phyloP scores from a whole-genome alignment of 2,113 vertebrate species.

The Hyaena hyaena region DNA sequence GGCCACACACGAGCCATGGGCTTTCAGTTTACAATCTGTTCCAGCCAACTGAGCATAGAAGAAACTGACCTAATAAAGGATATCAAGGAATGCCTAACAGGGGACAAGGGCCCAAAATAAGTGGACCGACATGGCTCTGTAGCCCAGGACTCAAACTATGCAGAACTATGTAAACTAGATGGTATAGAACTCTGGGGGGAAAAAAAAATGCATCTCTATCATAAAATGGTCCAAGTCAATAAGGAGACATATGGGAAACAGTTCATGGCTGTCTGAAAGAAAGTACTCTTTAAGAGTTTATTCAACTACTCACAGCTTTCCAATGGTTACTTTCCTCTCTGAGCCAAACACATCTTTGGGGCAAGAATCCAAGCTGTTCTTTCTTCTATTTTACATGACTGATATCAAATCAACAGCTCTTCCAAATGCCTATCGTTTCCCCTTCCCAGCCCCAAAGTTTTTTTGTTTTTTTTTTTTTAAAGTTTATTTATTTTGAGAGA shows the following conservation, averaged over 20 bases:
- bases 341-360: conserved; percentile 6
- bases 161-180: not conserved
- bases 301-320: not conserved
- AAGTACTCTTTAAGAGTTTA: conserved; percentile 25
- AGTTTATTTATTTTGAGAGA: no score
- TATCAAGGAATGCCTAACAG: not conserved
- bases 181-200: not conserved
- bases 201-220: no score
- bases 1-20: not conserved
- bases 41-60: not conserved
- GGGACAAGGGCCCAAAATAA: not conserved
- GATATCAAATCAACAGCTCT: conserved; percentile 23
- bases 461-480: not conserved
- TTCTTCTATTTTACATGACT: not conserved
- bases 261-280: not conserved
- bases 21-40: not conserved
- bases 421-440: not conserved
- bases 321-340: not conserved
- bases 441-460: not conserved
- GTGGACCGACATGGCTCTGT: not conserved
- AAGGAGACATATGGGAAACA: not conserved
- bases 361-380: not conserved
- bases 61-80: not conserved
- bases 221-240: not conserved
- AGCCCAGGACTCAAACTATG: not conserved